phyloP scores from a whole-genome alignment of 2,888 invertebrate species.

The Masnerella sp. region DNA sequence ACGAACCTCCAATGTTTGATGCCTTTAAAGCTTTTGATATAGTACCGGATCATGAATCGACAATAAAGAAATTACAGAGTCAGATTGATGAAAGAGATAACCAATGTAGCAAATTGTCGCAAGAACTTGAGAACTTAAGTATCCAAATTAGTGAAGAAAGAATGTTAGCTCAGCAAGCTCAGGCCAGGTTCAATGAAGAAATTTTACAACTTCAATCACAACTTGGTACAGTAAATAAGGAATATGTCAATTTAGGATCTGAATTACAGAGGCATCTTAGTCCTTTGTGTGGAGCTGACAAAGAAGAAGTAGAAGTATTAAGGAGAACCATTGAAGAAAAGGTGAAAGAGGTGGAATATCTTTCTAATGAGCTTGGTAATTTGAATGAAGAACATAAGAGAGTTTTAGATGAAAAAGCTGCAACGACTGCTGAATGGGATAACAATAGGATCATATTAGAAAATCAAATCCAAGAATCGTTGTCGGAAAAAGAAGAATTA shows the following conservation, averaged over 20 bases:
- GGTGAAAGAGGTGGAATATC: constrained; percentile 32
- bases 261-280: constrained; percentile 54
- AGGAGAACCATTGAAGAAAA: constrained; percentile 23
- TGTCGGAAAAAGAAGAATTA: constrained; percentile 43
- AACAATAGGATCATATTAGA: constrained; percentile 43
- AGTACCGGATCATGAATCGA: constrained; percentile 25
- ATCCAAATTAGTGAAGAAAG: constrained; percentile 55
- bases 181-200: constrained; percentile 50
- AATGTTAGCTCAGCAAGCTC: constrained; percentile 46
- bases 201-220: constrained; percentile 49
- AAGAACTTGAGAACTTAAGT: constrained; percentile 44
- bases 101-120: constrained; percentile 55
- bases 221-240: constrained; percentile 49
- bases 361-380: constrained; percentile 41
- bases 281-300: constrained; percentile 53
- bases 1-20: constrained; percentile 67
- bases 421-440: constrained; percentile 16
- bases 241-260: constrained; percentile 49
- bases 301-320: constrained; percentile 39
- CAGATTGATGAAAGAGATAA: constrained; percentile 63
- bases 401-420: constrained; percentile 27
- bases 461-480: constrained; percentile 39
- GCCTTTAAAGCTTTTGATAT: constrained; percentile 69
- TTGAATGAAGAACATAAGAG: constrained; percentile 20
- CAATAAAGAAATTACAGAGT: constrained; percentile 57